Conservation (phyloP, 2,888 invertebrate genomes). For the Drosophila rellima region DNA sequence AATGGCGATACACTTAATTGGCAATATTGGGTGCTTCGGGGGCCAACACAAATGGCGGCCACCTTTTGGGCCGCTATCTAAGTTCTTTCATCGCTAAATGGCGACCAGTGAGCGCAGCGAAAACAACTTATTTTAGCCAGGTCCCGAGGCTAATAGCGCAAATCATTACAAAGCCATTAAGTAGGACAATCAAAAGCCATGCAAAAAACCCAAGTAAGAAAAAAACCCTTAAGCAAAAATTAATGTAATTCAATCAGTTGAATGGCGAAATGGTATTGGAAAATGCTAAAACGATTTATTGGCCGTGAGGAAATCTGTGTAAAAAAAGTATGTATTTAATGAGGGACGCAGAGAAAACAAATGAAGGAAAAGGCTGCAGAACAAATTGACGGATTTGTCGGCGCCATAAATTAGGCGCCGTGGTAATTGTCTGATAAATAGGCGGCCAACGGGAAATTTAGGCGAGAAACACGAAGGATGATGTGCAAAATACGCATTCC, state of each 20-base stretch:
- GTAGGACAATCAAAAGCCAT: slow-evolving; percentile 60
- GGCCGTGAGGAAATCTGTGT: not conserved
- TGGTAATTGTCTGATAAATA: slow-evolving; percentile 58
- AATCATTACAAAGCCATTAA: slow-evolving; percentile 74
- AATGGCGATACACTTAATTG: slow-evolving; percentile 62
- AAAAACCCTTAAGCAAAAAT: slow-evolving; percentile 8
- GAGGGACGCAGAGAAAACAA: slow-evolving; percentile 1
- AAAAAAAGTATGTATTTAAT: slow-evolving; percentile 16
- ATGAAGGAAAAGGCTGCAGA: slow-evolving; percentile 7
- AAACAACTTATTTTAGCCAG: slow-evolving; percentile 30
- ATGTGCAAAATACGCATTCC: slow-evolving; percentile 33
- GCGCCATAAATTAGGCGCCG: slow-evolving; percentile 39
- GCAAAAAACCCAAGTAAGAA: slow-evolving; percentile 46
- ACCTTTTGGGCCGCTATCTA: slow-evolving; percentile 54
- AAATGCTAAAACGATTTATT: slow-evolving; percentile 18
- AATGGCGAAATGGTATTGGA: slow-evolving; percentile 29
- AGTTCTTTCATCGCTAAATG: slow-evolving; percentile 15
- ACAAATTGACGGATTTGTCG: slow-evolving; percentile 38
- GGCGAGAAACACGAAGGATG: slow-evolving; percentile 33
- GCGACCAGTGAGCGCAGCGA: not conserved
- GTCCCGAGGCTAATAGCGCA: slow-evolving; percentile 48
- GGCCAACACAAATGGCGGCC: slow-evolving; percentile 23
- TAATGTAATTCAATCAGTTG: slow-evolving; percentile 58
- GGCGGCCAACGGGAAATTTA: slow-evolving; percentile 38
- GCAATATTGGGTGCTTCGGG: slow-evolving; percentile 31